Evolutionary conservation across 2,113 vertebrate species (phyloP), one percentile per base, ranked within the genome.

Genomic region (Pao palembangensis): DNA sequence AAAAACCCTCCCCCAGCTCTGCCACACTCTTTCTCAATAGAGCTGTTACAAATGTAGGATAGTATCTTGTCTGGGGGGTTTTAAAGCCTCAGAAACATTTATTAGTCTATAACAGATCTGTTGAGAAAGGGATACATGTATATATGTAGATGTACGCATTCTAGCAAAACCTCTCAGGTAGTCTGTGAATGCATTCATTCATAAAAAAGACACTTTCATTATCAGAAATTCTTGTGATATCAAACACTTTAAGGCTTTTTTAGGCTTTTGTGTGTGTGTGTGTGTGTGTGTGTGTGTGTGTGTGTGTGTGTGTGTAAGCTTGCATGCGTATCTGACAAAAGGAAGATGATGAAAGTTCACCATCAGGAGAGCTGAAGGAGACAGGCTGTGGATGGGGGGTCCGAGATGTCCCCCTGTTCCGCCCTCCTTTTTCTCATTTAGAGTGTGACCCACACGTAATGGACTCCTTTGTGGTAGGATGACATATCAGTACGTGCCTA

Each of bases 401-500:
- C 78, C 74, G 63, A 69, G 60, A 67, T 58, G 65, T 76, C 74
- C 78, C 61, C 56, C 65, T 53, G 52, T 58, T 62, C 61, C 69
- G 50, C 46, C 68, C 58, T 80, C 77, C 78, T 66, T 78, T 73
- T 73, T 70, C 65, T 55, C 59, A 76, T 83, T 82, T 78, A 78
- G 54, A 51, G 58, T 43, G 59, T 78, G 84, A 80, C 82, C 87
- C 82, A 48, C 23, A 31, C 56, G 80, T 85, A 89, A 86, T 86
- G 76, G 76, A 82, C 78, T 84, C 75, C 67, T 83, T 81, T 86
- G 79, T 84, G 79, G 63, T 67, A 58, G 64, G 71, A 62, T 71
- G 76, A 85, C 82, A 80, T 77, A 85, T 83, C 79, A 76, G 81
- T 79, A 82, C 69, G 73, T 82, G 79, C 69, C 85, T 69, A 83